A percentile compares a stretch with the other conserved stretches of the same genome.
These are phyloP conservation scores for Bemisia tabaci DNA, from an alignment of 1,140 invertebrate species.

Conservation along the genomic window DNA sequence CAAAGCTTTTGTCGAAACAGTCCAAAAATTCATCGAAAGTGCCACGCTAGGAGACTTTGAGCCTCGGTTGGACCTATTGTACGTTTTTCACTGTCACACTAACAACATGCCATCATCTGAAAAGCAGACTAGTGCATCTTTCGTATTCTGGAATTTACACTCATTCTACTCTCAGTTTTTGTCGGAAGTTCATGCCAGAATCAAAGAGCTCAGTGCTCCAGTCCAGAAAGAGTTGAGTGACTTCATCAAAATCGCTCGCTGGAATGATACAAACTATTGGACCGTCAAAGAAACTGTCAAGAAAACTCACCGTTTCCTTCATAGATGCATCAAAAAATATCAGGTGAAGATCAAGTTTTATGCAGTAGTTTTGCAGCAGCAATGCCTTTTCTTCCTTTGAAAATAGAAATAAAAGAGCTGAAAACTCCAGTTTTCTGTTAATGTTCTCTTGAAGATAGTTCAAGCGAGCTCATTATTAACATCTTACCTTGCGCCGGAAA, in stretches of 20 bases:
- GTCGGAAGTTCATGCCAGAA: constrained; percentile 41
- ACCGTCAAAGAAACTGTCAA: constrained; percentile 76
- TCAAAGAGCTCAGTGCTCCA: constrained; percentile 51
- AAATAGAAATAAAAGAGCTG: too few species aligned
- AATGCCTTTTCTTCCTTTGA: too few species aligned
- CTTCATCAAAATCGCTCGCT: constrained; percentile 89
- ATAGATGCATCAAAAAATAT: constrained; percentile 75
- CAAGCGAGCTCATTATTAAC: too few species aligned
- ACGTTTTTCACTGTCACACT: constrained; percentile 60
- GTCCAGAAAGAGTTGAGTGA: constrained; percentile 86
- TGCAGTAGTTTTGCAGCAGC: too few species aligned
- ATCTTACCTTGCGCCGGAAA: too few species aligned
- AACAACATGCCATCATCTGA: constrained; percentile 35
- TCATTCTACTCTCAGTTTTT: constrained; percentile 74
- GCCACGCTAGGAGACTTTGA: constrained; percentile 73
- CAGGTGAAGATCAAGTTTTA: too few species aligned
- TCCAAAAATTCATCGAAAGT: constrained; percentile 74
- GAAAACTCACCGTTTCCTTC: constrained; percentile 73
- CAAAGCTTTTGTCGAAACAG: constrained; percentile 35
- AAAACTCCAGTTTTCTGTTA: too few species aligned
- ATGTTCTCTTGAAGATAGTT: too few species aligned
- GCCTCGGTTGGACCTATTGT: constrained; percentile 60
- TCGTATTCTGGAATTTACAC: constrained; percentile 69
- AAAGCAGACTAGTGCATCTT: constrained; percentile 28
- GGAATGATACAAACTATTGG: constrained; percentile 87